Evolutionary conservation across 2,797 vertebrate genomes (phyloP), one percentile per base, ranked within the genome.

Genomic region (Microchirus variegatus): DNA sequence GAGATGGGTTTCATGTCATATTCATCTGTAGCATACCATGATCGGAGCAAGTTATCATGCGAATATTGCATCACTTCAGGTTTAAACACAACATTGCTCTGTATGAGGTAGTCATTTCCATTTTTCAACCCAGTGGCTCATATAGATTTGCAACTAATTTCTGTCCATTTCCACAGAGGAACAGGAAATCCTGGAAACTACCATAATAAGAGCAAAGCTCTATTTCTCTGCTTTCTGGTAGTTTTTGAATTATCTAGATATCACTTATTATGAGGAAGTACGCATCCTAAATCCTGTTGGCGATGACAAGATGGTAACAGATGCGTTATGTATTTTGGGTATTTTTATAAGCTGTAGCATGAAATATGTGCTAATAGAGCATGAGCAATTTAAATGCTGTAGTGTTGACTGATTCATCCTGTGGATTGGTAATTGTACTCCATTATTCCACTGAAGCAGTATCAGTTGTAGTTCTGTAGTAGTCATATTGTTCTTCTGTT

Each of bases 111-210:
- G 46, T 54, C 68, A 37, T 67, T 70, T 67, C 19, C 57, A 38
- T 64, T 41, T 40, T 48, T 18, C 59, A 37, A 70, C 65, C 36
- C n/a, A n/a, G n/a, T n/a, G n/a, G n/a, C 42, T 35, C 55, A 53
- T 3, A 4, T 26, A 35, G 50, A 63, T 53, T 15, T 10, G 10
- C 53, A 31, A 14, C n/a, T n/a, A n/a, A 35, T 75, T 42, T 71
- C 48, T 17, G 0, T 46, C 46, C 63, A 67, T 51, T 81, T 41
- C 35, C n/a, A n/a, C n/a, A n/a, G n/a, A n/a, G n/a, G n/a, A n/a
- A n/a, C n/a, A n/a, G n/a, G 22, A 22, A 22, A 22, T 22, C 22
- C 22, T 22, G 22, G 22, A 22, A 22, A 3, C 22, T 22, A 22
- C 22, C 22, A 5, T 22, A 22, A 22, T 22, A 22, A 22, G 22